Percentiles rank a stretch among this genome's conserved stretches.
These are phyloP conservation scores for Eilema depressum DNA, from an alignment of 2,888 invertebrate genomes.

Conservation along the genomic window DNA sequence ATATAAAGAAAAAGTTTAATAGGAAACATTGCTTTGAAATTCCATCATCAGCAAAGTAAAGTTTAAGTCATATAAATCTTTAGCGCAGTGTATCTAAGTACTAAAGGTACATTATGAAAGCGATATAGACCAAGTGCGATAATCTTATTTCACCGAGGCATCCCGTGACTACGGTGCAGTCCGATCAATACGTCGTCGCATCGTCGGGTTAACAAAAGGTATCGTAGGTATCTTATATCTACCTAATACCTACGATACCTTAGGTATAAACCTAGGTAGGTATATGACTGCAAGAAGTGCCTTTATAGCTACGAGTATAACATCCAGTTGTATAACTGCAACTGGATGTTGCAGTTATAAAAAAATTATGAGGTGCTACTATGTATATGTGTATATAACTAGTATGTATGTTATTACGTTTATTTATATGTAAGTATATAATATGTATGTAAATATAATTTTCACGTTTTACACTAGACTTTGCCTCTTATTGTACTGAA, in stretches of 20 bases:
- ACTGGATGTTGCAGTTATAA: too few species aligned
- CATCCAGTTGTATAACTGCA: too few species aligned
- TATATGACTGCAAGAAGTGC: not conserved
- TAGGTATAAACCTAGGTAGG: too few species aligned
- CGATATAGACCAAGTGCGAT: not conserved
- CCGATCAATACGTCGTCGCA: not conserved
- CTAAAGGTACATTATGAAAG: not conserved
- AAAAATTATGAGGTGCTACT: too few species aligned
- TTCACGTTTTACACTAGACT: too few species aligned
- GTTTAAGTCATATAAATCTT: not conserved
- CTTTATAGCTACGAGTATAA: not conserved
- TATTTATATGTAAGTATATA: too few species aligned
- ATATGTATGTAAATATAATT: too few species aligned
- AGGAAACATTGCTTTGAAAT: not conserved
- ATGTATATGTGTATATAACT: too few species aligned
- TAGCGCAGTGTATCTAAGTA: not conserved
- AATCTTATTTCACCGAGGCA: not conserved
- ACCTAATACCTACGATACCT: not conserved
- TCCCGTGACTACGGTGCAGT: not conserved
- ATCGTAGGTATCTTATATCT: not conserved
- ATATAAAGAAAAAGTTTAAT: not conserved
- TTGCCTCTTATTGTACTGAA: too few species aligned
- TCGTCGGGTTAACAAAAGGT: not conserved
- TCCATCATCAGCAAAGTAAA: not conserved
- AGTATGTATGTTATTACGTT: too few species aligned